Evolutionary conservation across 2,888 invertebrate genomes (phyloP).

Genomic region (Antitype chi): DNA sequence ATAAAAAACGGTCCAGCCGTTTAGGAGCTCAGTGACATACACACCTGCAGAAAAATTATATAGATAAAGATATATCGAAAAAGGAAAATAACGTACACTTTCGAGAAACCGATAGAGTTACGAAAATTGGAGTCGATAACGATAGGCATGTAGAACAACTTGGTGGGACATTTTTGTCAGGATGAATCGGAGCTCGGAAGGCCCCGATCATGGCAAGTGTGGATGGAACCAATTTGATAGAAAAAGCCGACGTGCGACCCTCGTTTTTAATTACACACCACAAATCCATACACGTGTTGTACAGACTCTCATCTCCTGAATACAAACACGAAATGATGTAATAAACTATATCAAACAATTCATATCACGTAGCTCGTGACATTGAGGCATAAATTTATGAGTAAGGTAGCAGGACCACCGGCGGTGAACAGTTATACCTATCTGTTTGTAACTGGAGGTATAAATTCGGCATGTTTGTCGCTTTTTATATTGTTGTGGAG

Average conservation of each 20-base stretch:
- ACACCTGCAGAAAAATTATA: too few species aligned
- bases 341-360: slow-evolving; percentile 49
- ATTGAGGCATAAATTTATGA: slow-evolving; percentile 44
- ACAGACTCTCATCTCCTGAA: slow-evolving; percentile 22
- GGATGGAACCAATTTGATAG: too few species aligned
- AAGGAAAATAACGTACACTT: background rate
- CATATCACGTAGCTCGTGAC: slow-evolving; percentile 55
- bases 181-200: too few species aligned
- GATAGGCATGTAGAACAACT: too few species aligned
- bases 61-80: background rate
- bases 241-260: too few species aligned
- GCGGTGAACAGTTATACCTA: slow-evolving; percentile 30
- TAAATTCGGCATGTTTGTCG: slow-evolving; percentile 16
- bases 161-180: too few species aligned
- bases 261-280: background rate
- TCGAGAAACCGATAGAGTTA: background rate
- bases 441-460: slow-evolving; percentile 35
- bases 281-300: slow-evolving; percentile 8
- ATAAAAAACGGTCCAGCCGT: too few species aligned
- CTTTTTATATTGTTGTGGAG: slow-evolving; percentile 3
- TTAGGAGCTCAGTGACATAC: too few species aligned
- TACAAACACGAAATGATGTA: slow-evolving; percentile 45
- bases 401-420: slow-evolving; percentile 45
- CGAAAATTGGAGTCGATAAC: background rate
- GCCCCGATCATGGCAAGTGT: too few species aligned